Evolutionary conservation across 2,113 vertebrate species (phyloP).

Genomic region (Australoheros scitulus): DNA sequence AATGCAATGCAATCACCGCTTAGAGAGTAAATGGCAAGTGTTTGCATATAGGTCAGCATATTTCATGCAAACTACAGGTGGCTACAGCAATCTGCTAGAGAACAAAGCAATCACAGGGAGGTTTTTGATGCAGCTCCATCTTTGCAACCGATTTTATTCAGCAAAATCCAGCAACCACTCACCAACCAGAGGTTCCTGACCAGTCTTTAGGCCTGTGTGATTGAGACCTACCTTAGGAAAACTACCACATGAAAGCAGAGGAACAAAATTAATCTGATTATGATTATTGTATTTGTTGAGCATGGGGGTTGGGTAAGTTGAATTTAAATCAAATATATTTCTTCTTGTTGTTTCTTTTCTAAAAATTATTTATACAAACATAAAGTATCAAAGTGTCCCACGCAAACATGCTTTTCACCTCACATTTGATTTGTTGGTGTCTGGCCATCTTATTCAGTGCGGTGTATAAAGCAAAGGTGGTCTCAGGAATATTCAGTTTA

Average conservation of each 20-base stretch:
- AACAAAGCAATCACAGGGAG: neutral
- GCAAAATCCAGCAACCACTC: neutral
- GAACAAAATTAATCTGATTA: neutral
- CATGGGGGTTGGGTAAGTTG: neutral
- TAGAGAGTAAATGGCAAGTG: neutral
- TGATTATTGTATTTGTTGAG: neutral
- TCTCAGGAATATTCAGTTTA: conserved; percentile 24
- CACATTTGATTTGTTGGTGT: neutral
- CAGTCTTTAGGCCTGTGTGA: neutral
- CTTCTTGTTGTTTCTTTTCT: neutral
- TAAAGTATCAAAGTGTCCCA: neutral
- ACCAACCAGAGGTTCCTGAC: neutral
- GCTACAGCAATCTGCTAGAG: neutral
- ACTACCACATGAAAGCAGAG: neutral
- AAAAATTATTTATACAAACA: neutral
- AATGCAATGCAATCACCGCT: too few relatives aligned
- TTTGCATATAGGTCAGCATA: neutral
- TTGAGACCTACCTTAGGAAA: too few relatives aligned
- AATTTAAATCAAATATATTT: neutral
- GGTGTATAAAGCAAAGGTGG: conserved; percentile 13
- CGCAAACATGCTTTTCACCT: neutral
- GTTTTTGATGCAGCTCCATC: neutral
- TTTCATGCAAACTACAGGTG: neutral
- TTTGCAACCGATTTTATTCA: neutral
- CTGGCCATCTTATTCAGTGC: neutral